A percentile compares a stretch with the other conserved stretches of the same genome.
These are phyloP conservation scores for Nannoperca australis DNA, from an alignment of 2,797 vertebrate genomes.

Conservation along the genomic window DNA sequence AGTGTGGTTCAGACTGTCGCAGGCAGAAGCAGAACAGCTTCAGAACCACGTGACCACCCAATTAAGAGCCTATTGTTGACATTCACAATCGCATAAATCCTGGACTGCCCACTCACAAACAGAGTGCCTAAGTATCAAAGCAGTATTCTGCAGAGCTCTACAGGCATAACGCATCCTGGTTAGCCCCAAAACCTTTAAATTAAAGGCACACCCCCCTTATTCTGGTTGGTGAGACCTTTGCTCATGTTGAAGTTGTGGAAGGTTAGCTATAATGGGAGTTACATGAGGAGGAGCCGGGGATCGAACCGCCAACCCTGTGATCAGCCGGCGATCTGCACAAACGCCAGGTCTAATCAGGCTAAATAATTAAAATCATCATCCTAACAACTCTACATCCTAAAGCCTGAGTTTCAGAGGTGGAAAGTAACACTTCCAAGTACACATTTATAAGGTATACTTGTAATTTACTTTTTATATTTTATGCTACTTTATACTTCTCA, in stretches of 20 bases:
- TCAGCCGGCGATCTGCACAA: no score
- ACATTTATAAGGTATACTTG: neutral
- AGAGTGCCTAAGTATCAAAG: conserved; percentile 6
- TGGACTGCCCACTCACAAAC: conserved; percentile 31
- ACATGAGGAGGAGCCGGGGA: neutral
- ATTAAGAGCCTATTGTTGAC: conserved; percentile 63
- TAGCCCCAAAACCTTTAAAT: neutral
- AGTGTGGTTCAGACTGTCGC: conserved; percentile 22
- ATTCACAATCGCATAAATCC: conserved; percentile 34
- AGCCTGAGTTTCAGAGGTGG: neutral
- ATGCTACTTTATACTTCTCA: neutral
- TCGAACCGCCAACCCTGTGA: no score
- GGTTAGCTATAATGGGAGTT: neutral
- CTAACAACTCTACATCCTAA: neutral
- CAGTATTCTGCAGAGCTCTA: neutral
- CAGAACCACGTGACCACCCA: conserved; percentile 40
- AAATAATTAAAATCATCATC: neutral
- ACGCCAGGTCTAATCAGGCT: neutral
- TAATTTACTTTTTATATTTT: neutral
- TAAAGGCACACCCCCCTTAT: neutral
- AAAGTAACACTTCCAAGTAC: neutral
- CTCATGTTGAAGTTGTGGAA: conserved; percentile 1
- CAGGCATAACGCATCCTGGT: neutral
- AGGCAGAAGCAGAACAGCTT: conserved; percentile 27
- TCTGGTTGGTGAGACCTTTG: conserved; percentile 11